Evolutionary conservation across 2,888 invertebrate species (phyloP), one percentile per base, ranked within the genome.

Genomic region (Bedellia somnulentella): DNA sequence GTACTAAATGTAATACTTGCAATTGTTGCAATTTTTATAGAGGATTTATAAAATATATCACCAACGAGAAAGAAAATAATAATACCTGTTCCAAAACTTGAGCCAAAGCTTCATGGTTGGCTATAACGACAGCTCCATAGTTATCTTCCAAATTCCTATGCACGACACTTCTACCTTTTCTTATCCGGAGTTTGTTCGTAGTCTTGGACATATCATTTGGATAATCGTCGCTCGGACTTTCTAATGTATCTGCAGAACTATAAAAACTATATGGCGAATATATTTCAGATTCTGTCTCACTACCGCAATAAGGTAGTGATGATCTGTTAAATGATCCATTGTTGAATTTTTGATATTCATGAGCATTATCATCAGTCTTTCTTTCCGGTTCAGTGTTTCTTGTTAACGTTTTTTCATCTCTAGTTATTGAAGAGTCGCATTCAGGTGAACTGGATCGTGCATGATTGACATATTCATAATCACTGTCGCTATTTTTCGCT

Each of bases 61-160:
- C n/a, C n/a, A n/a, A n/a, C n/a, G n/a, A n/a, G n/a, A n/a, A n/a
- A n/a, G n/a, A n/a, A n/a, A n/a, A n/a, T n/a, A n/a, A n/a, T n/a
- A n/a, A n/a, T 62, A 92, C 92, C 81, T 92, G 90, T 67, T 93
- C 91, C 38, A 92, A 78, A 46, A 93, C 86, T 67, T 92, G 91
- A 30, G 91, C 89, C 12, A 93, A 79, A 5, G 92, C 91, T 64
- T 93, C 91, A 52, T 92, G 91, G 73, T 93, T 93, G 37, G 92
- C 91, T 21, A 90, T 86, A 39, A 92, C 86, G 18, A 93, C 91
- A 24, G 92, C 92, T 11, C 90, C 90, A 51, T 93, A 93, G 70
- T 92, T 92, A 52, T 93, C 92, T 53, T 93, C 92, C 38, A 93
- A 78, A 54, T 85, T 90, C 50, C 84, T 87, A 57, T 91, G 90